A percentile compares a stretch with the other conserved stretches of the same genome.
Conservation (phyloP, 2,113 vertebrate genomes). For the Urocitellus parryii region DNA sequence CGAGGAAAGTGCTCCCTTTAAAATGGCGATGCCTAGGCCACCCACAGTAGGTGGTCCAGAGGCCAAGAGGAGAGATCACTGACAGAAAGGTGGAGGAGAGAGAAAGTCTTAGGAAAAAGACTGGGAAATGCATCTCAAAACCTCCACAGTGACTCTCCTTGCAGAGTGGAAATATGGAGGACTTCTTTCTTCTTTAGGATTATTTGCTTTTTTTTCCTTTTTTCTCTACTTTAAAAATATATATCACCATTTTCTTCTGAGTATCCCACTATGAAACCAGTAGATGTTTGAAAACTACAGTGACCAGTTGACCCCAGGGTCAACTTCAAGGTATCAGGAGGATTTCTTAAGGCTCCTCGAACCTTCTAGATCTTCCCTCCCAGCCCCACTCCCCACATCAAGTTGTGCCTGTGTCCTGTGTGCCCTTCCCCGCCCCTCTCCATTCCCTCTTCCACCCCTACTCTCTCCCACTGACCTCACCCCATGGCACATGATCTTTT, state of each 20-base stretch:
- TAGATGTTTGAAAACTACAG: not conserved
- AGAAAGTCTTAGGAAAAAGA: not conserved
- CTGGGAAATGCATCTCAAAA: not conserved
- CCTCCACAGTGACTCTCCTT: not conserved
- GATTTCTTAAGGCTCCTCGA: rapidly evolving
- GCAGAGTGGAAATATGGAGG: not conserved
- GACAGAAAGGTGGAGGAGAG: not conserved
- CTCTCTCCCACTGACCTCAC: not conserved
- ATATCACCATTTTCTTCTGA: not conserved
- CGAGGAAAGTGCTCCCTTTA: not conserved
- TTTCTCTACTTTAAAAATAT: not conserved
- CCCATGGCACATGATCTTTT: not conserved
- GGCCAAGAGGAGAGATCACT: not conserved
- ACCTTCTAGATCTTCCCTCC: not conserved
- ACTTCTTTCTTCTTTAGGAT: not conserved
- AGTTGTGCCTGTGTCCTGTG: not conserved
- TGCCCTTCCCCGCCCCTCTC: not conserved
- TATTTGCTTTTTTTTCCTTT: not conserved
- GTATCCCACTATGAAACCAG: not conserved
- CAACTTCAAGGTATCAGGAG: rapidly evolving
- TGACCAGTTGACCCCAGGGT: not conserved
- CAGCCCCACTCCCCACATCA: not conserved
- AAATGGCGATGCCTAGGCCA: not conserved
- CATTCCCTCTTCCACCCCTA: rapidly evolving
- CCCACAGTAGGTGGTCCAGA: not conserved